Evolutionary conservation across 2,888 invertebrate genomes (phyloP).

Genomic region (Heliconius hortense): DNA sequence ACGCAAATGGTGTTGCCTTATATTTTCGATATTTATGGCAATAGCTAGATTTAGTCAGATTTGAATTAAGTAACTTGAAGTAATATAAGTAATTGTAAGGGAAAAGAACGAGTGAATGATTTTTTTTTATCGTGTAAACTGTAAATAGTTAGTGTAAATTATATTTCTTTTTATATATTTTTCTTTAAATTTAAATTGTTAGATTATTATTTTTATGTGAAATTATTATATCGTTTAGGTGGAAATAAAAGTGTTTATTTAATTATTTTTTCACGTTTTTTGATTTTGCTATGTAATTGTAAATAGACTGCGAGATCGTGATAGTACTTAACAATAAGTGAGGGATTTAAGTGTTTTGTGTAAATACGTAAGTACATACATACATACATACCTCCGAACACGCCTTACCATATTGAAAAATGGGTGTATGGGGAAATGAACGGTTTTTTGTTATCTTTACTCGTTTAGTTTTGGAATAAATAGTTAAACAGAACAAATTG

Average conservation of each 20-base stretch:
- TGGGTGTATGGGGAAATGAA: background rate
- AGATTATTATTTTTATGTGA: constrained; percentile 39
- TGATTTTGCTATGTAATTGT: constrained; percentile 46
- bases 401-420: constrained; percentile 30
- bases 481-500: background rate
- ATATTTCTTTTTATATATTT: constrained; percentile 43
- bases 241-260: constrained; percentile 33
- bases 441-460: background rate
- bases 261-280: constrained; percentile 36
- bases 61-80: constrained; percentile 35
- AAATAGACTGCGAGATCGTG: constrained; percentile 65
- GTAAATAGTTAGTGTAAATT: constrained; percentile 52
- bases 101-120: constrained; percentile 42
- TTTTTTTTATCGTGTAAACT: constrained; percentile 46
- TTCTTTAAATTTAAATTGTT: constrained; percentile 42
- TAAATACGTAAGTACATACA: constrained; percentile 27
- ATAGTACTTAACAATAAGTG: constrained; percentile 74
- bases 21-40: constrained; percentile 49
- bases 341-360: constrained; percentile 25
- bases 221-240: constrained; percentile 36
- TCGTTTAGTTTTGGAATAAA: background rate
- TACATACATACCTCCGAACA: constrained; percentile 33
- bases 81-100: constrained; percentile 31
- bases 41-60: constrained; percentile 41
- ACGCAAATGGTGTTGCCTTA: constrained; percentile 64